Conservation (phyloP, 2,113 vertebrate species). For the Mus pahari region DNA sequence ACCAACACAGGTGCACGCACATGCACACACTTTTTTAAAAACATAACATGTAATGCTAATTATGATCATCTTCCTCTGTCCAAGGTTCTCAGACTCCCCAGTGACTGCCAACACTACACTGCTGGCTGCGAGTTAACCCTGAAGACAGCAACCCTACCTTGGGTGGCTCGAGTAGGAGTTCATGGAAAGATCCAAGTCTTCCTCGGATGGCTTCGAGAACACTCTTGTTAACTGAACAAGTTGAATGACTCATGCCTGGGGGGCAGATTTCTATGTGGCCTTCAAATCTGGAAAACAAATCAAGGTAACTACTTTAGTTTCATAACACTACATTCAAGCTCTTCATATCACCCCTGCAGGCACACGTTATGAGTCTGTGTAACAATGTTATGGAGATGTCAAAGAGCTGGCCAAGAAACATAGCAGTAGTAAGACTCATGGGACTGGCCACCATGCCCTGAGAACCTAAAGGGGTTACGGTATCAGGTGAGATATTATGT, state of each 20-base stretch:
- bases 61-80: not conserved
- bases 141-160: constrained; percentile 88
- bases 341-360: not conserved
- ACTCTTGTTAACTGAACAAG: constrained; percentile 95
- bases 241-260: constrained; percentile 95
- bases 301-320: not conserved
- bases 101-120: not conserved
- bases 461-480: not conserved
- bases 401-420: not conserved
- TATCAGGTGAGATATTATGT: not conserved
- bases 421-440: not conserved
- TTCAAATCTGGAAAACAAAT: constrained; percentile 92
- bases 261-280: constrained; percentile 97
- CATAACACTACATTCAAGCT: not conserved
- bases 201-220: constrained; percentile 97
- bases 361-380: rapidly evolving
- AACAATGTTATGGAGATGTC: not conserved
- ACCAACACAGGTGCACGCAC: too few relatives aligned
- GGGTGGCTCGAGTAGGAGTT: constrained; percentile 96
- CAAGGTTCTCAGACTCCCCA: not conserved
- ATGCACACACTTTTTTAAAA: not conserved
- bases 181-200: constrained; percentile 96
- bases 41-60: not conserved
- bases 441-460: not conserved
- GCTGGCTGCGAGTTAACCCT: not conserved